A percentile compares a stretch with the other conserved stretches of the same genome.
Conservation (phyloP, 2,888 invertebrate genomes). For the Hoplodrina ambigua region DNA sequence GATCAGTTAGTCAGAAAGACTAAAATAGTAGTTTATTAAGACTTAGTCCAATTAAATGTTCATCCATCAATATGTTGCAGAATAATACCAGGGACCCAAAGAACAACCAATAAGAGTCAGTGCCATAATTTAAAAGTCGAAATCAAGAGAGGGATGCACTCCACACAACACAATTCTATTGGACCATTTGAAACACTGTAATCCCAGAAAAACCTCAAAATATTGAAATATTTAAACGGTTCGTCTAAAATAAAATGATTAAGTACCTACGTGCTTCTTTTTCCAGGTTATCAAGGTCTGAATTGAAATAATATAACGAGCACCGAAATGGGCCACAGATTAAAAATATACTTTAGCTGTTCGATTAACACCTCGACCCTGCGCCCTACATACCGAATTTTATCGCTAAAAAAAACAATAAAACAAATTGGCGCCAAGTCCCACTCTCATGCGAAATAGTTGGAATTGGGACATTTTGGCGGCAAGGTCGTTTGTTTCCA, state of each 20-base stretch:
- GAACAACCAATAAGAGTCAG: too few relatives aligned
- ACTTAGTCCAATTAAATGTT: too few relatives aligned
- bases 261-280: not conserved
- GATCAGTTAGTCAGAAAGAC: too few relatives aligned
- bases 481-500: slow-evolving; percentile 45
- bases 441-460: slow-evolving; percentile 36
- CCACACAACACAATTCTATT: too few relatives aligned
- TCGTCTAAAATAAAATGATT: not conserved
- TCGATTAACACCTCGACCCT: slow-evolving; percentile 35
- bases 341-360: slow-evolving; percentile 31
- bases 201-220: too few relatives aligned
- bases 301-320: not conserved
- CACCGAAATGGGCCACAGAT: slow-evolving; percentile 15
- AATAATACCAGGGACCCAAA: too few relatives aligned
- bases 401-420: slow-evolving; percentile 47
- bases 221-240: too few relatives aligned
- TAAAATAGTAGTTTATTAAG: too few relatives aligned
- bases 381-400: slow-evolving; percentile 52
- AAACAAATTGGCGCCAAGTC: slow-evolving; percentile 53
- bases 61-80: too few relatives aligned
- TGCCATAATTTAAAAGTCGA: too few relatives aligned
- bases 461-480: slow-evolving; percentile 36
- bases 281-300: not conserved
- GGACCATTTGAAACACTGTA: too few relatives aligned
- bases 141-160: too few relatives aligned